phyloP scores from a whole-genome alignment of 2,888 invertebrate genomes.

The Machimus rusticus region DNA sequence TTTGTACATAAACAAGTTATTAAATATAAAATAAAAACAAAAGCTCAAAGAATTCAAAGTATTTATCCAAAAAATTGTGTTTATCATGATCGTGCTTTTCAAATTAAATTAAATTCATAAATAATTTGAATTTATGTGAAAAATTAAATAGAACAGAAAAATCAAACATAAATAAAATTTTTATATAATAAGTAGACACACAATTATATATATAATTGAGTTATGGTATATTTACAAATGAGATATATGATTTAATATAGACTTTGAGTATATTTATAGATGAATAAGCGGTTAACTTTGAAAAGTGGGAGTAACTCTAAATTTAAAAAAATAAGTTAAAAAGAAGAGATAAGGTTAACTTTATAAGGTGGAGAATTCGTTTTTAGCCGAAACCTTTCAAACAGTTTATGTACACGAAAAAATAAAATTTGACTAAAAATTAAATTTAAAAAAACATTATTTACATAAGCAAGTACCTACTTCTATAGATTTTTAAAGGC shows the following conservation, averaged over 20 bases:
- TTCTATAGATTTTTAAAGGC: not conserved
- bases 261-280: constrained; percentile 17
- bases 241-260: constrained; percentile 43
- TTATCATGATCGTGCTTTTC: constrained; percentile 17
- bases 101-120: not conserved
- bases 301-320: not conserved
- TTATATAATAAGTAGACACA: constrained; percentile 45
- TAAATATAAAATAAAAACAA: not conserved
- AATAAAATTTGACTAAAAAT: not conserved
- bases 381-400: constrained; percentile 6
- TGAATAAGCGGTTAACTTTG: constrained; percentile 30
- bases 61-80: constrained; percentile 28
- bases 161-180: constrained; percentile 22
- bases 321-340: not conserved
- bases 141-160: not conserved
- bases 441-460: constrained; percentile 5
- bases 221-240: constrained; percentile 47
- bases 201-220: constrained; percentile 47
- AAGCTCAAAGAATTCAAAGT: constrained; percentile 47
- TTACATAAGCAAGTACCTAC: constrained; percentile 2
- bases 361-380: constrained; percentile 48
- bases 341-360: constrained; percentile 51
- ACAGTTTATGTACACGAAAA: not conserved
- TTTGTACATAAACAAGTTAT: constrained; percentile 37
- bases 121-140: not conserved